A percentile compares a stretch with the other conserved stretches of the same genome.
phyloP scores from a whole-genome alignment of 2,888 invertebrate species.

The Tetrapedia diversipes region DNA sequence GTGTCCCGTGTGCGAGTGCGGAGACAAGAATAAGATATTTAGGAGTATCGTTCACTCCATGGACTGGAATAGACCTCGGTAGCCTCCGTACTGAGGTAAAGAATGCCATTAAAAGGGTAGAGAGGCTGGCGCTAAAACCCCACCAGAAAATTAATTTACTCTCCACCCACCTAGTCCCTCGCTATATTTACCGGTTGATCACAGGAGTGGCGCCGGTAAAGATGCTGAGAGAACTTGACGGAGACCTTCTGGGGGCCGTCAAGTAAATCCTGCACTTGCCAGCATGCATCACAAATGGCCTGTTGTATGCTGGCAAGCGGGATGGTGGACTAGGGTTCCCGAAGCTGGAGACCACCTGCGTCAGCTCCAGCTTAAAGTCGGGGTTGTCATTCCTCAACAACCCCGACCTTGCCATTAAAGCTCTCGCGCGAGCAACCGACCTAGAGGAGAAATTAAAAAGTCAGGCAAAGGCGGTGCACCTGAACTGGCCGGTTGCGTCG shows the following conservation, averaged over 20 bases:
- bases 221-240: not conserved
- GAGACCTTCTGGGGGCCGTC: not conserved
- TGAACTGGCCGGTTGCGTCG: too few relatives aligned
- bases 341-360: conserved; percentile 1
- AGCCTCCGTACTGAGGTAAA: not conserved
- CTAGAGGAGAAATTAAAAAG: too few relatives aligned
- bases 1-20: not conserved
- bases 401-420: too few relatives aligned
- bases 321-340: conserved; percentile 8
- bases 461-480: too few relatives aligned
- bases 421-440: too few relatives aligned
- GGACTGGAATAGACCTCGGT: not conserved
- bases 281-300: not conserved
- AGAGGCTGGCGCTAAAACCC: conserved; percentile 5
- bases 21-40: conserved; percentile 2
- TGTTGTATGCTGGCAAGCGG: not conserved
- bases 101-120: not conserved
- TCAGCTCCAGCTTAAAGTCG: not conserved
- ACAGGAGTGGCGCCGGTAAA: not conserved
- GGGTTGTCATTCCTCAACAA: too few relatives aligned
- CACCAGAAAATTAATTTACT: not conserved
- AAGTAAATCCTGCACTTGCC: conserved; percentile 12
- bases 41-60: conserved; percentile 5
- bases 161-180: conserved; percentile 18
- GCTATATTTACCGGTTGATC: conserved; percentile 13